phyloP scores from a whole-genome alignment of 2,888 invertebrate genomes.

The Aphidoletes aphidimyza region DNA sequence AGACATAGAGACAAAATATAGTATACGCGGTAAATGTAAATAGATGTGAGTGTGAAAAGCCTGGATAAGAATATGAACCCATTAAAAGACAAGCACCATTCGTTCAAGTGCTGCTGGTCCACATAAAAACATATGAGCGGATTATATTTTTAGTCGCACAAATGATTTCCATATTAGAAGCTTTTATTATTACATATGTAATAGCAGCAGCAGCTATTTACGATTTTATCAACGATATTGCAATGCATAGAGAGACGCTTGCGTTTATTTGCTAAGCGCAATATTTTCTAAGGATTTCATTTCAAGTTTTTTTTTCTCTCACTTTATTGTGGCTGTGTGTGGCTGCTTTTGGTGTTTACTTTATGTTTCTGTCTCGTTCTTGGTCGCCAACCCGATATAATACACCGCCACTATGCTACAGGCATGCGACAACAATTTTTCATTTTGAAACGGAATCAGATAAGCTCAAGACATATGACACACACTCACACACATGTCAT shows the following conservation, averaged over 20 bases:
- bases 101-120: neutral
- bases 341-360: too few relatives aligned
- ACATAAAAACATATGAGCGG: neutral
- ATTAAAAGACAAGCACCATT: neutral
- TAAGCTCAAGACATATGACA: neutral
- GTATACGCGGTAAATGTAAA: too few relatives aligned
- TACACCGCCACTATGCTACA: too few relatives aligned
- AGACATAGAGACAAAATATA: too few relatives aligned
- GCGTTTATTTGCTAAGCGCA: neutral
- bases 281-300: too few relatives aligned
- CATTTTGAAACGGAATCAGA: neutral
- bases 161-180: conserved; percentile 30
- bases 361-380: too few relatives aligned
- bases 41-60: neutral
- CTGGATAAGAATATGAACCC: conserved; percentile 23
- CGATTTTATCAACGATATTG: neutral
- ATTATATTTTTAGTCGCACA: neutral
- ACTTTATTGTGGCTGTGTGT: too few relatives aligned
- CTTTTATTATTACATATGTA: conserved; percentile 18
- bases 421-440: neutral
- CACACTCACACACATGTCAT: neutral
- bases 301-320: too few relatives aligned
- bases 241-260: neutral
- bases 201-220: neutral
- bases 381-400: neutral